Conservation (phyloP, 92 coral and sea anemone genomes). For the Diadumene lineata region DNA sequence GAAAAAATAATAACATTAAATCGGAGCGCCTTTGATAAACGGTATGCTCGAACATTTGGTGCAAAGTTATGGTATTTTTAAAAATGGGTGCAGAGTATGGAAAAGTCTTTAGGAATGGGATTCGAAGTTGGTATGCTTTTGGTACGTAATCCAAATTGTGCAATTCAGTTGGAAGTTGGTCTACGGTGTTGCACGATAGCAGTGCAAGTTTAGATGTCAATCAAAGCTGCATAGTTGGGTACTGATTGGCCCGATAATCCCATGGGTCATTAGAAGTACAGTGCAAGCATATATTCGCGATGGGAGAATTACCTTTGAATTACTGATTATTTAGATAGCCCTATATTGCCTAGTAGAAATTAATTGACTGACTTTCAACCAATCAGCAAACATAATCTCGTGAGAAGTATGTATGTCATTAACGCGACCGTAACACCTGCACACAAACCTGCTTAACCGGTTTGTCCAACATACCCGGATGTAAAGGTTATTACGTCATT, state of each 20-base stretch:
- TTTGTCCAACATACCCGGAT: constrained; percentile 85
- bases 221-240: constrained; percentile 4
- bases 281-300: constrained; percentile 12
- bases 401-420: constrained; percentile 82
- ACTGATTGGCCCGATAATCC: constrained; percentile 3
- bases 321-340: constrained; percentile 73
- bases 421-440: constrained; percentile 96
- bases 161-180: too few species aligned
- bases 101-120: too few species aligned
- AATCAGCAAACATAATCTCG: constrained; percentile 76
- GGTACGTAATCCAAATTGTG: too few species aligned
- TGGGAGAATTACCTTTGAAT: constrained; percentile 57
- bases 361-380: constrained; percentile 73
- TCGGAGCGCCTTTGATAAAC: too few species aligned
- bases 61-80: too few species aligned
- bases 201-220: constrained; percentile 11
- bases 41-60: too few species aligned
- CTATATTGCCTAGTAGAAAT: constrained; percentile 79
- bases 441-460: constrained; percentile 91
- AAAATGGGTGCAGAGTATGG: too few species aligned
- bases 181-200: too few species aligned
- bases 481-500: constrained; percentile 79
- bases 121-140: too few species aligned
- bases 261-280: constrained; percentile 17
- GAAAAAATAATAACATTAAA: too few species aligned